Conservation (phyloP, 2,797 vertebrate species). For the Sitta carolinensis region DNA sequence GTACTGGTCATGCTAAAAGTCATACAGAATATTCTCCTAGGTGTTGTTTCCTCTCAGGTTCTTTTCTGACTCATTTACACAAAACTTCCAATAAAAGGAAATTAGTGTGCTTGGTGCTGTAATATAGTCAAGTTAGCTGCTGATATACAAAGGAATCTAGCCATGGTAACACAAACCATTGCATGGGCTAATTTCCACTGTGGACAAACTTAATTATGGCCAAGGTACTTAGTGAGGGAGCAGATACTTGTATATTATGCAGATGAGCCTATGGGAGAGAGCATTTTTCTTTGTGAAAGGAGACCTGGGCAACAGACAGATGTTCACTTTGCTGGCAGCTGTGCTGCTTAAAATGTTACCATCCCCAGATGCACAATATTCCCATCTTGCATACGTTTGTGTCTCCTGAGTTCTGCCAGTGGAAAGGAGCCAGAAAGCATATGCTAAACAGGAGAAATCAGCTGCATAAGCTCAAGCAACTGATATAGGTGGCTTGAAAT, state of each 20-base stretch:
- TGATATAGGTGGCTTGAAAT: not conserved
- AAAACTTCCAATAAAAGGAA: not conserved
- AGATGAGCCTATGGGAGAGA: not conserved
- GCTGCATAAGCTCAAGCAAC: not conserved
- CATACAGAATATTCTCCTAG: not conserved
- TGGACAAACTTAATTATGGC: not conserved
- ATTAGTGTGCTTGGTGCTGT: not conserved
- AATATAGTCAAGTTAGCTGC: not conserved
- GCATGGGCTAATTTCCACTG: not conserved
- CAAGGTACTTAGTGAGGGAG: not conserved
- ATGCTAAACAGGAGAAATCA: conserved; percentile 4
- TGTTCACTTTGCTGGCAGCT: not conserved
- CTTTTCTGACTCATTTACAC: not conserved
- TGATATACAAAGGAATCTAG: not conserved
- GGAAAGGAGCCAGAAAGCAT: conserved; percentile 1
- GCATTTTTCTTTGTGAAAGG: not conserved
- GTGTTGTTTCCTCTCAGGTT: not conserved
- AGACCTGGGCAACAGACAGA: not conserved
- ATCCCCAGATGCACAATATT: not conserved
- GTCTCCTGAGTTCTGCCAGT: not conserved
- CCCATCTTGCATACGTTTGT: not conserved
- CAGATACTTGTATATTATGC: not conserved
- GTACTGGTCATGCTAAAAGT: not conserved
- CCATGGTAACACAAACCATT: not conserved
- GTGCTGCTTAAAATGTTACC: conserved; percentile 1